Evolutionary conservation across 2,888 invertebrate species (phyloP).

Genomic region (Eugnorisma glareosa): DNA sequence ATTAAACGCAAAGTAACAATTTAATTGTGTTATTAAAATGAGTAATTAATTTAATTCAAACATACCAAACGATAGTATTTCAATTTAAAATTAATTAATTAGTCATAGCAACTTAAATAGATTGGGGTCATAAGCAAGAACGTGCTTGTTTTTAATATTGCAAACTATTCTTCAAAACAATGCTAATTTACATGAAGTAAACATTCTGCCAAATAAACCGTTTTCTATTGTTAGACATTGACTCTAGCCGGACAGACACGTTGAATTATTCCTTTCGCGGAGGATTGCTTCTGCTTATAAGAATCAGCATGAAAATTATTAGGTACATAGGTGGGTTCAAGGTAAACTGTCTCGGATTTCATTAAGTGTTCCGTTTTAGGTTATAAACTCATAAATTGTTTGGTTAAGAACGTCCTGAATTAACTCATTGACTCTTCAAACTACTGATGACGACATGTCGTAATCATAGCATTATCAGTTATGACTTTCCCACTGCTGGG

Average conservation of each 20-base stretch:
- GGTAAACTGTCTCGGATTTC: conserved; percentile 19
- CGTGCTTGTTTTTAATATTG: too few species aligned
- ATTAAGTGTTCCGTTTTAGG: conserved; percentile 38
- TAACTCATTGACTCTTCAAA: conserved; percentile 1
- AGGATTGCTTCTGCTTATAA: not conserved
- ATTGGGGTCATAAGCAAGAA: too few species aligned
- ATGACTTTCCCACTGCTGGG: not conserved
- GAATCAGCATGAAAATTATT: not conserved
- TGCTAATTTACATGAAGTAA: not conserved
- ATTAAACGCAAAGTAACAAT: not conserved
- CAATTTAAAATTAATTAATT: not conserved
- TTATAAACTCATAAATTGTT: conserved; percentile 6
- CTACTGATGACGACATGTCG: not conserved
- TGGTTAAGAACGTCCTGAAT: conserved; percentile 29
- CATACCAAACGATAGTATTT: not conserved
- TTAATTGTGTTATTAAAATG: conserved; percentile 1
- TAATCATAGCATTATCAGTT: not conserved
- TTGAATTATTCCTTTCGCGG: not conserved
- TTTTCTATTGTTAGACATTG: not conserved
- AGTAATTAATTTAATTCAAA: not conserved
- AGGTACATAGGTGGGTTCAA: conserved; percentile 1
- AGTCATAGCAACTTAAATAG: not conserved
- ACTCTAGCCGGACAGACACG: not conserved
- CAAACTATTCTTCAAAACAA: not conserved
- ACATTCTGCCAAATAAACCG: too few species aligned